phyloP scores from a whole-genome alignment of 2,888 invertebrate species.

The Athalia cordata region DNA sequence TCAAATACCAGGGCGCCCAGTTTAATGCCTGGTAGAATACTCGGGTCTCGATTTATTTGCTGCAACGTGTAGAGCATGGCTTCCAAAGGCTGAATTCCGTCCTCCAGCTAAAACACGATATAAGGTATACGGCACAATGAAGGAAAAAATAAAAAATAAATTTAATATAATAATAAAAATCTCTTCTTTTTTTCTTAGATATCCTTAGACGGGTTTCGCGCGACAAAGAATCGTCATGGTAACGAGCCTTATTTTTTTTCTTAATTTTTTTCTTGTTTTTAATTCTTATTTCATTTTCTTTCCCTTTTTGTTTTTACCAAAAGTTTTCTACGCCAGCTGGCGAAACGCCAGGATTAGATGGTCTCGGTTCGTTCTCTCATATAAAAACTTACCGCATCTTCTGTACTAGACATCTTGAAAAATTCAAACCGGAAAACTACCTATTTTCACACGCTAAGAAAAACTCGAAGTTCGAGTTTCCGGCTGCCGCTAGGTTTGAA shows the following conservation, averaged over 20 bases:
- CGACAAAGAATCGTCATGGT: background rate
- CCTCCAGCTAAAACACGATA: conserved; percentile 68
- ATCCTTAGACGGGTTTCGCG: background rate
- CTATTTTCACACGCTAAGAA: no score
- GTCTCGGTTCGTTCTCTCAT: conserved; percentile 15
- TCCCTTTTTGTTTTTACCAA: conserved; percentile 1
- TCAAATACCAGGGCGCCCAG: conserved; percentile 75
- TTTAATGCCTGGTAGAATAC: conserved; percentile 73
- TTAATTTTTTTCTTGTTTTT: no score
- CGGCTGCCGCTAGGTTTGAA: no score
- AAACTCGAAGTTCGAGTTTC: no score
- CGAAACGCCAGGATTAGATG: conserved; percentile 45
- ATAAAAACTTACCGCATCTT: conserved; percentile 12
- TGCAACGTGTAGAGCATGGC: conserved; percentile 75
- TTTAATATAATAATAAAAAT: background rate
- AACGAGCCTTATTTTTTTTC: background rate
- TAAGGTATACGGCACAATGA: background rate
- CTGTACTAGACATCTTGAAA: conserved; percentile 17
- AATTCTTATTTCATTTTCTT: background rate
- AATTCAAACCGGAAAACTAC: conserved; percentile 25
- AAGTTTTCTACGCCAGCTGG: conserved; percentile 47
- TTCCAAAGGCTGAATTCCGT: conserved; percentile 76
- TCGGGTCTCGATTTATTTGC: conserved; percentile 73
- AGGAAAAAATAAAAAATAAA: background rate
- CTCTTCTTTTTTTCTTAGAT: background rate